Evolutionary conservation across 1,140 invertebrate species (phyloP).

Genomic region (Drosophila tani): DNA sequence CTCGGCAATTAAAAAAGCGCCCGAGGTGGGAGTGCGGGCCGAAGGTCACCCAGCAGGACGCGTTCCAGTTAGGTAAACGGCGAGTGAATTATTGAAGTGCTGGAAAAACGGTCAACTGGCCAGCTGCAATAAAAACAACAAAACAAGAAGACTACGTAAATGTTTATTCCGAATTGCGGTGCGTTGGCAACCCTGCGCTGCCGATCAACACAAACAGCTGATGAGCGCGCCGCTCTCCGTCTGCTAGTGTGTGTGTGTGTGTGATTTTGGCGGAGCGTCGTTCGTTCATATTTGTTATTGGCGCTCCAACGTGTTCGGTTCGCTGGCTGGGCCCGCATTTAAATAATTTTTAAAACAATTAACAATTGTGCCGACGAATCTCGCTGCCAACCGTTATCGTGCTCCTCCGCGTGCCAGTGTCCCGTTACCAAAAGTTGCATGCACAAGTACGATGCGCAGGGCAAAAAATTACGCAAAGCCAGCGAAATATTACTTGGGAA

Average conservation of each 20-base stretch:
- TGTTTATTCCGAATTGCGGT: conserved; percentile 14
- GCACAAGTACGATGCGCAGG: conserved; percentile 3
- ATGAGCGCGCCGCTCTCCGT: background rate
- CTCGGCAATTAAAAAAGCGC: conserved; percentile 57
- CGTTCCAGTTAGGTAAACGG: conserved; percentile 52
- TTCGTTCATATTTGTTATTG: conserved; percentile 55
- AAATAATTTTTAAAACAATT: conserved; percentile 56
- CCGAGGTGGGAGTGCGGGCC: conserved; percentile 37
- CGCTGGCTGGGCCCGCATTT: conserved; percentile 13
- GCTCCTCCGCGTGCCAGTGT: conserved; percentile 25
- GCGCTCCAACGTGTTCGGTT: conserved; percentile 64
- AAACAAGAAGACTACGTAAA: background rate
- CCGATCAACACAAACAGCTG: conserved; percentile 42
- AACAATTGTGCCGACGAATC: conserved; percentile 42
- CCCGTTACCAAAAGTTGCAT: conserved; percentile 12
- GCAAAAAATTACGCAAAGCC: conserved; percentile 41
- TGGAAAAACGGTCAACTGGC: conserved; percentile 4
- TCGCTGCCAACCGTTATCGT: conserved; percentile 14
- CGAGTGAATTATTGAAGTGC: conserved; percentile 36
- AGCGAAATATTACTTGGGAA: conserved; percentile 4
- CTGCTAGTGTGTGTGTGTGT: background rate
- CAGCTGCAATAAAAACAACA: conserved; percentile 1
- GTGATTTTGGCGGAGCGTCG: conserved; percentile 36
- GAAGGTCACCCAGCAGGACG: conserved; percentile 53
- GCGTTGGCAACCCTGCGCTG: conserved; percentile 17